Conservation (phyloP, 2,888 invertebrate species). For the Leucoptera coffeella region DNA sequence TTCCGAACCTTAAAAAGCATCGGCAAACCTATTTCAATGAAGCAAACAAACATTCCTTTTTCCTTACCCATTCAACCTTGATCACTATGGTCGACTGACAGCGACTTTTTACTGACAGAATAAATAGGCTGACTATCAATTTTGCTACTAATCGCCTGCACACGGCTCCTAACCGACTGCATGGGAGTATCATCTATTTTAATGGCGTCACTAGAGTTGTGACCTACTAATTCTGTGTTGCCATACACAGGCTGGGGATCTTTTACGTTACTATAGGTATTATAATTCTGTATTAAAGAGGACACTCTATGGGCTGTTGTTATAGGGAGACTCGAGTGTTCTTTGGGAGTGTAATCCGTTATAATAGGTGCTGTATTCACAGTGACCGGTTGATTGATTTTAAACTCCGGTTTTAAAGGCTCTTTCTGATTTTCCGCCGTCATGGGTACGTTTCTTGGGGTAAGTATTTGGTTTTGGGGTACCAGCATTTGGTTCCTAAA, state of each 20-base stretch:
- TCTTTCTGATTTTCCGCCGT: conserved; percentile 9
- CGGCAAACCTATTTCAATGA: too few species aligned
- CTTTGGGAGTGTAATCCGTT: conserved; percentile 18
- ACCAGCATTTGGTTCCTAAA: neutral
- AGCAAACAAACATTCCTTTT: conserved; percentile 3
- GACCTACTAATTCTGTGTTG: conserved; percentile 22
- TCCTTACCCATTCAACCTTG: conserved; percentile 20
- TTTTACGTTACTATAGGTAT: conserved; percentile 34
- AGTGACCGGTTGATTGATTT: conserved; percentile 44
- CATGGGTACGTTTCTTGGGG: neutral
- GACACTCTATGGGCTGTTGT: conserved; percentile 32
- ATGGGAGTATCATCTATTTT: conserved; percentile 30
- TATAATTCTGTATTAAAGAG: conserved; percentile 40
- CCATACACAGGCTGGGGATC: conserved; percentile 41
- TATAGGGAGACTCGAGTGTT: conserved; percentile 30
- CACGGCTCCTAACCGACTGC: conserved; percentile 36
- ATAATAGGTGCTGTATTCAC: conserved; percentile 17
- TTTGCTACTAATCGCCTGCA: conserved; percentile 35
- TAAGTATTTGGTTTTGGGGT: conserved; percentile 1
- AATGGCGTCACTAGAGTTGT: conserved; percentile 17
- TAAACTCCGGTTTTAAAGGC: conserved; percentile 30
- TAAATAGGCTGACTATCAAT: conserved; percentile 35
- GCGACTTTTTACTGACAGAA: conserved; percentile 37
- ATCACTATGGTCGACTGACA: conserved; percentile 25
- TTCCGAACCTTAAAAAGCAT: too few species aligned